phyloP scores from a whole-genome alignment of 1,140 invertebrate species.

The Panulirus ornatus region DNA sequence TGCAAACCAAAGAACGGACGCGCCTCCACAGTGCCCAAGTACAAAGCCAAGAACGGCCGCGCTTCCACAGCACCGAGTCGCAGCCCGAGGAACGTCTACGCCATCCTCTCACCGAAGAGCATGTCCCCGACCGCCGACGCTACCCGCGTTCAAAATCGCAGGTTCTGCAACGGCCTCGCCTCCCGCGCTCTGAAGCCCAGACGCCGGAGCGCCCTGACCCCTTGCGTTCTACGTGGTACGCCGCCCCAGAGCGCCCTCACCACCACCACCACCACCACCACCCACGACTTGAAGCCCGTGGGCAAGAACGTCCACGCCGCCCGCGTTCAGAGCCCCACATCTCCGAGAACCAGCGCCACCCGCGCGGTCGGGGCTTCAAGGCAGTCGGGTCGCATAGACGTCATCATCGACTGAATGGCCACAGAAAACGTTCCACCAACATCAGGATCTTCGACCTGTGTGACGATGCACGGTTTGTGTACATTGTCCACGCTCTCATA shows the following conservation, averaged over 20 bases:
- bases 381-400: neutral
- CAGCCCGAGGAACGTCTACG: too few relatives aligned
- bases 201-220: neutral
- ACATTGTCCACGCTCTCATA: slow-evolving; percentile 69
- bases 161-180: neutral
- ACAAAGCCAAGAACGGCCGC: too few relatives aligned
- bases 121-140: neutral
- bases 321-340: neutral
- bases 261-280: neutral
- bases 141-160: neutral
- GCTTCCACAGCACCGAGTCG: neutral
- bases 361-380: slow-evolving; percentile 30
- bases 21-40: neutral
- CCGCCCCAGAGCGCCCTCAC: neutral
- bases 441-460: slow-evolving; percentile 65
- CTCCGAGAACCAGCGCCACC: neutral
- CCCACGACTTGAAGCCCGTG: neutral
- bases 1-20: neutral
- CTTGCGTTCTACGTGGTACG: neutral
- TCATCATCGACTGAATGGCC: neutral
- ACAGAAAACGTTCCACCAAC: slow-evolving; percentile 3
- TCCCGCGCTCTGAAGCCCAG: slow-evolving; percentile 1
- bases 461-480: slow-evolving; percentile 73
- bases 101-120: too few relatives aligned
- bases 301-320: neutral